Base-by-base conservation (phyloP, 2,888 invertebrate genomes). In the Meteorus cinctellus region DNA sequence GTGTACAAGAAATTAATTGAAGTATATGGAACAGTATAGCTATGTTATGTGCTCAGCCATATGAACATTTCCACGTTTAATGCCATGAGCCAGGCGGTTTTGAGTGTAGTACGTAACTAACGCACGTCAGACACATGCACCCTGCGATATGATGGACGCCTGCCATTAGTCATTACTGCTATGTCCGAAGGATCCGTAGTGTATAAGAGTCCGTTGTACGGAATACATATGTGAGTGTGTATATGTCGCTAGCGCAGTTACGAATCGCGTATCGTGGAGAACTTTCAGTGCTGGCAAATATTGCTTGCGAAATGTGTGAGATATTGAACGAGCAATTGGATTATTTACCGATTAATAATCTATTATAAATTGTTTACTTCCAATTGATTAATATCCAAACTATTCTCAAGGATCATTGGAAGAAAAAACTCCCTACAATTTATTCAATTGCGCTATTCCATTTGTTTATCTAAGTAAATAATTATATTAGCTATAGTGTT, bases 141-240 rank as follows among this genome's bases (percentile, higher is more conserved):
- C 69, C 76, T 67, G 16, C 70, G 16, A 16, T 29, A 84, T 85
- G 85, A 86, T 82, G 80, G 85, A 86, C 84, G 81, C 80, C 78
- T 82, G 82, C 84, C 83, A 82, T 85, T 86, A 85, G 78, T 85
- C 86, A 84, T 81, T 78, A 81, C 77, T 78, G 74, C 76, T 83
- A 80, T 60, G 45, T 77, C 72, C 34, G 36, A 72, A 31, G 48
- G 69, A 69, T 59, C 74, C 59, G 66, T 19, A 65, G 36, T 10
- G 29, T 72, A 67, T 67, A 59, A 66, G 66, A 67, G 48, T 48
- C 55, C 24, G 24, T 59, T 48, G 45, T 29, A 48, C n/a, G 16
- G 1, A 16, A n/a, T 48, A 48, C 14, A 48, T 48, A n/a, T n/a
- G 16, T 51, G n/a, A 5, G n/a, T 36, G 19, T 51, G 12, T 68